Evolutionary conservation across 2,888 invertebrate species (phyloP), one percentile per base, ranked within the genome.

Genomic region (Conops quadrifasciatus): DNA sequence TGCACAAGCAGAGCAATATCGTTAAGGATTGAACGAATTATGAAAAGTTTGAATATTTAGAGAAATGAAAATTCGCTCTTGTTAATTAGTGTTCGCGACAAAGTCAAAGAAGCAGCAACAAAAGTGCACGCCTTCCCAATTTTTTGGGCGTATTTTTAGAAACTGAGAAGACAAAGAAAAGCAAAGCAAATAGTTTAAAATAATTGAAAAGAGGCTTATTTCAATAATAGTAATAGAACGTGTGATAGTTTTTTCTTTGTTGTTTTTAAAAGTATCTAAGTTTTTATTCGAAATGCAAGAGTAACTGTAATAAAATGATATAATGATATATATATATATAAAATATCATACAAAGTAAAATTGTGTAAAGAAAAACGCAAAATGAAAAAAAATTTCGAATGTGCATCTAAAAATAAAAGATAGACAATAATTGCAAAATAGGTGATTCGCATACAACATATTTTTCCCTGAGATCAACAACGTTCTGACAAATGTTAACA

Each of bases 141-240:
- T 58, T 67, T 24, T 49, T 21, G 69, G 72, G 71, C 67, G 74
- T 75, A 75, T 75, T 75, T 75, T 72, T 75, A 75, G 75, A 75
- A 75, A 70, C 15, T 47, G 68, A 72, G 73, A 68, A 28, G 15
- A 58, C 28, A 28, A 4, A 11, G 13, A 58, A 58, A 11, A 28
- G 24, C 4, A 51, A 67, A 67, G 58, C 15, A 36, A 58, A 30
- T 53, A 24, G 26, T n/a, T 2, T 9, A 47, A 65, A 70, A 15
- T 47, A 51, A 47, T 24, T 63, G 30, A 53, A 16, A 16, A 19
- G 45, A n/a, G 11, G n/a, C 26, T 47, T 24, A 15, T 45, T 58
- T 21, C 24, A 59, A 59, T 28, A 36, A 36, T 9, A 7, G 4
- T 9, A 36, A 7, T 36, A 36, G 9, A 36, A 36, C 4, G 5